Evolutionary conservation across 2,113 vertebrate species (phyloP).

Genomic region (Brienomyrus brachyistius): DNA sequence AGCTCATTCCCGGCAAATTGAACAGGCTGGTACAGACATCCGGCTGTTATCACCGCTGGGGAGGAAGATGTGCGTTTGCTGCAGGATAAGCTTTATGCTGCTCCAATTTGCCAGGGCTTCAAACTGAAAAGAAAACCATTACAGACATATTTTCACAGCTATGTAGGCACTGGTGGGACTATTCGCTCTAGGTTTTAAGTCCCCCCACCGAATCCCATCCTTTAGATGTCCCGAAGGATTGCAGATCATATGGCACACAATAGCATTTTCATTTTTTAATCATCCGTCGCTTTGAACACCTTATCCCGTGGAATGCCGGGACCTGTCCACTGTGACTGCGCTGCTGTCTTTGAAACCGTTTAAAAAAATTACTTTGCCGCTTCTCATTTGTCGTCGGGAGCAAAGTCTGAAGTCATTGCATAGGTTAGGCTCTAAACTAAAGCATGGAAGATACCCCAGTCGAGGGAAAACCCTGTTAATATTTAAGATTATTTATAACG

Average conservation of each 20-base stretch:
- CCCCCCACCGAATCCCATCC: slow-evolving; percentile 8
- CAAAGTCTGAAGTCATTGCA: slow-evolving; percentile 18
- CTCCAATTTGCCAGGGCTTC: background rate
- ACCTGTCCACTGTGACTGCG: slow-evolving; percentile 13
- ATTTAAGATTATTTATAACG: slow-evolving; percentile 52
- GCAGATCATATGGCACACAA: slow-evolving; percentile 14
- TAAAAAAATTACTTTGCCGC: background rate
- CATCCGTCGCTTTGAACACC: slow-evolving; percentile 19
- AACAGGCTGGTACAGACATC: background rate
- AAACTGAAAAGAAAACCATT: slow-evolving; percentile 12
- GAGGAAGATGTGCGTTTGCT: background rate
- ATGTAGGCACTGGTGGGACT: background rate
- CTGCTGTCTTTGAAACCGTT: slow-evolving; percentile 6
- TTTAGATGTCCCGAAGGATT: slow-evolving; percentile 5
- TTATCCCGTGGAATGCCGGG: background rate
- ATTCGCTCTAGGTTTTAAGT: background rate
- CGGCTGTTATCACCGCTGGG: slow-evolving; percentile 2
- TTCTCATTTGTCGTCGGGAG: slow-evolving; percentile 16
- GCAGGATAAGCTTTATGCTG: background rate
- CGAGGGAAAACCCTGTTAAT: slow-evolving; percentile 42
- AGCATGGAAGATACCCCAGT: slow-evolving; percentile 7
- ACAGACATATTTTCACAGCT: slow-evolving; percentile 10
- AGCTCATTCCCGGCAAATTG: background rate
- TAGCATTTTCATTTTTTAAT: slow-evolving; percentile 21
- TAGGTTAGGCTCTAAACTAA: slow-evolving; percentile 22